These are phyloP conservation scores for Eupleurogrammus muticus DNA, from an alignment of 2,797 vertebrate species.

Conservation along the genomic window DNA sequence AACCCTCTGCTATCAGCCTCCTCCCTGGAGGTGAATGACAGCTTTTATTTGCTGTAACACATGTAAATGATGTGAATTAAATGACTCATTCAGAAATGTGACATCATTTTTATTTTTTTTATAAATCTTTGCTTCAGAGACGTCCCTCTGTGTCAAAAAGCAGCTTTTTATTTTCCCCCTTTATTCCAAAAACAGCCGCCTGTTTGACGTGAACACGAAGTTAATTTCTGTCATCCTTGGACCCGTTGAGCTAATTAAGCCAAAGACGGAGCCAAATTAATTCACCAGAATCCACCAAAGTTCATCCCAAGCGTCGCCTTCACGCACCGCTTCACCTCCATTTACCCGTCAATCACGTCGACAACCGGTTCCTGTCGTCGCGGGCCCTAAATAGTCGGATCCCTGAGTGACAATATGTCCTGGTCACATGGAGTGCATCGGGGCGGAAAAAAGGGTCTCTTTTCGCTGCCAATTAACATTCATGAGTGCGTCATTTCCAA, in stretches of 20 bases:
- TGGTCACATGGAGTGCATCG: conserved; percentile 40
- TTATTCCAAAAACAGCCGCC: conserved; percentile 52
- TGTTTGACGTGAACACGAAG: conserved; percentile 36
- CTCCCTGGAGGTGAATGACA: conserved; percentile 51
- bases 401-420: conserved; percentile 54
- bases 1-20: conserved; percentile 56
- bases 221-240: conserved; percentile 48
- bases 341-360: conserved; percentile 42
- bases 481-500: conserved; percentile 35
- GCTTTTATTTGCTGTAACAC: conserved; percentile 55
- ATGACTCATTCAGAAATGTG: conserved; percentile 66
- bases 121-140: conserved; percentile 32
- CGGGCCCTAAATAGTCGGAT: conserved; percentile 47
- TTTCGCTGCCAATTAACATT: conserved; percentile 49
- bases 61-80: conserved; percentile 57
- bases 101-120: conserved; percentile 58
- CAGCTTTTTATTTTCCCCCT: conserved; percentile 64
- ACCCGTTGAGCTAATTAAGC: conserved; percentile 35
- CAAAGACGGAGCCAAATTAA: conserved; percentile 52
- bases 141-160: conserved; percentile 41
- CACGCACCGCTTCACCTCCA: conserved; percentile 41
- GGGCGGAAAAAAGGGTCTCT: conserved; percentile 50
- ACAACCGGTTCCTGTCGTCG: conserved; percentile 16
- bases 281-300: conserved; percentile 48
- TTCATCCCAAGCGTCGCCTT: conserved; percentile 50